phyloP scores from a whole-genome alignment of 2,888 invertebrate genomes.

The Agrochola litura region DNA sequence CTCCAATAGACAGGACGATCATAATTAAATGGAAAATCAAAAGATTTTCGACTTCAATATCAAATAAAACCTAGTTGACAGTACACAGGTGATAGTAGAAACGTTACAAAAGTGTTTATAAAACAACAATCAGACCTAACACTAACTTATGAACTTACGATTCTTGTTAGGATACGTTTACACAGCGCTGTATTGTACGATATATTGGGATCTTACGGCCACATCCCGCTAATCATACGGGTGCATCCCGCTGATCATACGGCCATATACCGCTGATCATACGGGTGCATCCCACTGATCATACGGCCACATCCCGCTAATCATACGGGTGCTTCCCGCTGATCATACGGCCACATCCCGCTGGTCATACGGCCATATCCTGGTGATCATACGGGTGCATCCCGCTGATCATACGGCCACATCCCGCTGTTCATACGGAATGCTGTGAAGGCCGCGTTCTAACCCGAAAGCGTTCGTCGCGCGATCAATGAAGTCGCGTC shows the following conservation, averaged over 20 bases:
- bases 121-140: constrained; percentile 67
- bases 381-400: background rate
- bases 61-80: constrained; percentile 50
- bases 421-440: background rate
- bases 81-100: constrained; percentile 54
- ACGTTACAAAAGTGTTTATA: constrained; percentile 54
- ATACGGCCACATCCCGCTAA: background rate
- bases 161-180: background rate
- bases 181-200: background rate
- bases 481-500: background rate
- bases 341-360: background rate
- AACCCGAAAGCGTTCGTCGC: background rate
- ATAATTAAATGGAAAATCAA: background rate
- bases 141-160: constrained; percentile 43
- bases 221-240: background rate
- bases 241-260: background rate
- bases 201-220: background rate
- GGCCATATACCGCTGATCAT: no score
- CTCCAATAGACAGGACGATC: no score
- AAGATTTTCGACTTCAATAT: constrained; percentile 41
- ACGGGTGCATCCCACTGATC: no score
- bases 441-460: no score
- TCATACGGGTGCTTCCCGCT: background rate
- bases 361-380: background rate
- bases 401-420: no score